Conservation (phyloP, 2,113 vertebrate genomes). For the Pavo muticus region DNA sequence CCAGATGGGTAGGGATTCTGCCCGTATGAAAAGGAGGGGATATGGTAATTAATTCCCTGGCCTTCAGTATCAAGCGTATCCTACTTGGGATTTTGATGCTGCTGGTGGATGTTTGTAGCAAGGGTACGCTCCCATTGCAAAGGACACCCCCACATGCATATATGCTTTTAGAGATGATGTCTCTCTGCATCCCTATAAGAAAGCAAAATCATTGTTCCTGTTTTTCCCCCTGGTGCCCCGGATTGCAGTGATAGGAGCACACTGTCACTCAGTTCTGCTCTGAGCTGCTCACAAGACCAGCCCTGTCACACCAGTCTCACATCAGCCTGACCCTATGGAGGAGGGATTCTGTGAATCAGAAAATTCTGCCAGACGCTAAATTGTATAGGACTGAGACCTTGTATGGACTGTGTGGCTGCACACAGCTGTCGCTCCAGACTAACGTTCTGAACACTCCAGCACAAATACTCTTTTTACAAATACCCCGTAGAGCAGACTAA, state of each 20-base stretch:
- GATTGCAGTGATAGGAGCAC: background rate
- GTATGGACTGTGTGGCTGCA: background rate
- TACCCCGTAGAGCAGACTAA: background rate
- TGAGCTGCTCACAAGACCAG: background rate
- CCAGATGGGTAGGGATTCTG: constrained; percentile 38
- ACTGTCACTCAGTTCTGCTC: background rate
- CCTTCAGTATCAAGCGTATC: background rate
- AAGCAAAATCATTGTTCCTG: background rate
- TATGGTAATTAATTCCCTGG: background rate
- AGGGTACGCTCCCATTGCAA: background rate
- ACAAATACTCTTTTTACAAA: background rate
- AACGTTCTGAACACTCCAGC: background rate
- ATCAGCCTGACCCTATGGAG: background rate
- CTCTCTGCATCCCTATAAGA: background rate
- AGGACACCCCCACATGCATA: background rate
- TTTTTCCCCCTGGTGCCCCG: background rate
- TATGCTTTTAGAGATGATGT: background rate
- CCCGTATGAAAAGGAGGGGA: constrained; percentile 37
- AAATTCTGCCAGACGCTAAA: background rate
- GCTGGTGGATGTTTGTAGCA: background rate
- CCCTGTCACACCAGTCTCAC: background rate
- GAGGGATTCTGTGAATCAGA: background rate
- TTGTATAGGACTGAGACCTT: background rate
- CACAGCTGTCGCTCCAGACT: background rate
- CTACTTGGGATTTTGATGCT: background rate